Base-by-base conservation (phyloP, 2,797 vertebrate genomes). In the Coregonus ussuriensis region DNA sequence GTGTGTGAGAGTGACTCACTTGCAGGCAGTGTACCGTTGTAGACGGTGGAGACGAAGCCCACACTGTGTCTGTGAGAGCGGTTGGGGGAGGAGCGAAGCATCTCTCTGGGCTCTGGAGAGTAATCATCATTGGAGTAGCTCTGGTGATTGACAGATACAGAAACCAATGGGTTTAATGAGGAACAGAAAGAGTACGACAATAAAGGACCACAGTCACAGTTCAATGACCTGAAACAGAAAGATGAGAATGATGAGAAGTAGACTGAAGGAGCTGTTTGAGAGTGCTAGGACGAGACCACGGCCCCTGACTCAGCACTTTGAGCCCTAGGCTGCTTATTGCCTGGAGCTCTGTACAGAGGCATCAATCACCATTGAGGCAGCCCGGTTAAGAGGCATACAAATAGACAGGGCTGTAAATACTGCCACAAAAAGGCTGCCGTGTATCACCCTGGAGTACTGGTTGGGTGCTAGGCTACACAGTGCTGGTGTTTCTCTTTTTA, bases 31-130 rank as follows among this genome's bases (percentile, higher is more conserved):
- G 88, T 90, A 80, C 94, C 94, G 13, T 95, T 90, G 77, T 96
- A 97, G 35, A 95, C 85, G 0, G 94, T 88, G 75, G 95, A 91
- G 78, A 95, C 93, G 70, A 97, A 97, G 75, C 95, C 94, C n/a
- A 96, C 95, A 0, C 96, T 96, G 89, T 97, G 96, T 80, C 96
- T 90, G 21, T 95, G 93, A 15, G 96, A 93, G 71, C 96, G 95
- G 83, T 95, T 96, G 0, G 97, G 97, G 13, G 97, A 96, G 83
- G 97, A 98, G 0, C 93, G 93, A 47, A 96, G 90, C 95, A 96
- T 95, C 74, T 98, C 97, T 82, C 96, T 94, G 15, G 95, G 92
- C 79, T 99, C 97, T 3, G 95, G 91, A 70, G 95, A 95, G 77
- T 92, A 90, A 62, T 97, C 97, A 47, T 97, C 96, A 1, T 95